Conservation (phyloP, 2,888 invertebrate genomes). For the Calephelis perditalis region DNA sequence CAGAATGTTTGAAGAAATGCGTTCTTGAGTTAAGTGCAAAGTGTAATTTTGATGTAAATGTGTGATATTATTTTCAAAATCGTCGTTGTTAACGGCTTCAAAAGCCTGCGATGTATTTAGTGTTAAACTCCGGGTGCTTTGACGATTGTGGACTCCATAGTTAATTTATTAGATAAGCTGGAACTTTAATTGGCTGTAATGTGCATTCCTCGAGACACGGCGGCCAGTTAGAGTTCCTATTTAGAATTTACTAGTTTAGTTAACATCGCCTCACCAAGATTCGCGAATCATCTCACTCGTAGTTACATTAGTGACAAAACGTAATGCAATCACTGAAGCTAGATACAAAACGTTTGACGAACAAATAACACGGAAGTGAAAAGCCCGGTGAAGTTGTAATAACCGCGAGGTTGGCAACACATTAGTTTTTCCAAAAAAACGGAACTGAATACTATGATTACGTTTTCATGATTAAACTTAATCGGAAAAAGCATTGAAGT, state of each 20-base stretch:
- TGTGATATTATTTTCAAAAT: slow-evolving; percentile 73
- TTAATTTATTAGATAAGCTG: slow-evolving; percentile 62
- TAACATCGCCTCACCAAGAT: slow-evolving; percentile 55
- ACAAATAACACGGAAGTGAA: slow-evolving; percentile 19
- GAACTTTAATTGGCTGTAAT: slow-evolving; percentile 30
- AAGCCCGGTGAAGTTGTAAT: too few species aligned
- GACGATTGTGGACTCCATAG: slow-evolving; percentile 75
- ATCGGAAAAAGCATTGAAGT: too few species aligned
- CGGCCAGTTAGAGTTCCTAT: slow-evolving; percentile 54
- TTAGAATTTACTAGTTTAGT: slow-evolving; percentile 72
- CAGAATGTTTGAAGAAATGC: slow-evolving; percentile 47
- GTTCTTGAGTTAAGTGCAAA: slow-evolving; percentile 60
- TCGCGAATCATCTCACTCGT: slow-evolving; percentile 46
- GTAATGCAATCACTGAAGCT: slow-evolving; percentile 42
- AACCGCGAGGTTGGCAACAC: too few species aligned
- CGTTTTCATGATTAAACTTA: too few species aligned
- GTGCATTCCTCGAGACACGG: slow-evolving; percentile 28
- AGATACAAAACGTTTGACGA: slow-evolving; percentile 67
- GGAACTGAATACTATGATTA: too few species aligned
- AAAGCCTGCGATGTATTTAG: slow-evolving; percentile 74
- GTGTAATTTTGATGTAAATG: slow-evolving; percentile 69
- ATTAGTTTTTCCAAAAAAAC: too few species aligned
- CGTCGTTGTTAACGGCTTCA: slow-evolving; percentile 69
- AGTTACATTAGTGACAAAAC: slow-evolving; percentile 41
- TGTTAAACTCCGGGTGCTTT: slow-evolving; percentile 76